A percentile compares a stretch with the other conserved stretches of the same genome.
Evolutionary conservation across 1,140 invertebrate genomes (phyloP).

Genomic region (Heliconius hewitsoni): DNA sequence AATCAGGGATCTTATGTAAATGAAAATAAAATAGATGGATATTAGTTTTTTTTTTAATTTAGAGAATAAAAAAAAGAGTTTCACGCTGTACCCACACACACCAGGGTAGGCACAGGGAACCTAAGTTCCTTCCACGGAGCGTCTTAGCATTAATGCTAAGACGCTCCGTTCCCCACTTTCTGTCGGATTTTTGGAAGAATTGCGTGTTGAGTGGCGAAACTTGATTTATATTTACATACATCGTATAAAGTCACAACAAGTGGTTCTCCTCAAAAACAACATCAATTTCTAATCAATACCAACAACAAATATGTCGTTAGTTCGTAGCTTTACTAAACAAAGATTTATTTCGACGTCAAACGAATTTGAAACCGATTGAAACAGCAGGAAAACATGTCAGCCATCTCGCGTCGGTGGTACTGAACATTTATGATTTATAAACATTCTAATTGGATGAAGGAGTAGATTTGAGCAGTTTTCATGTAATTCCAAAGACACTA

Average conservation of each 20-base stretch:
- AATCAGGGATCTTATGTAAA: too few species aligned
- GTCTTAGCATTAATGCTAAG: too few species aligned
- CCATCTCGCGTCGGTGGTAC: conserved; percentile 4
- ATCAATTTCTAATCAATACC: neutral
- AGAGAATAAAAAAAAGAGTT: too few species aligned
- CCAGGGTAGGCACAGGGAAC: too few species aligned
- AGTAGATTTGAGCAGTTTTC: neutral
- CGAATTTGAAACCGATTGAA: conserved; percentile 46
- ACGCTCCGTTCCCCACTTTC: too few species aligned
- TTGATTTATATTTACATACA: neutral
- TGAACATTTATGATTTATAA: conserved; percentile 25
- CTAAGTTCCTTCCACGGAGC: too few species aligned
- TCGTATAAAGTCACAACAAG: neutral
- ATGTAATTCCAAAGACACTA: neutral
- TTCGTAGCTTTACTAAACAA: conserved; percentile 8
- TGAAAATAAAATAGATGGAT: too few species aligned
- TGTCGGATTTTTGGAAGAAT: too few species aligned
- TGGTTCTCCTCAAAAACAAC: neutral
- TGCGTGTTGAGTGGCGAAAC: too few species aligned
- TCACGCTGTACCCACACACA: too few species aligned
- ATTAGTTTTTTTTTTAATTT: too few species aligned
- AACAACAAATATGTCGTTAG: neutral
- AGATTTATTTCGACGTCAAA: conserved; percentile 53
- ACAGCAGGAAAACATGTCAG: conserved; percentile 43
- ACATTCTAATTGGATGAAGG: neutral